phyloP scores from a whole-genome alignment of 2,113 vertebrate genomes.

The Mustela nigripes region DNA sequence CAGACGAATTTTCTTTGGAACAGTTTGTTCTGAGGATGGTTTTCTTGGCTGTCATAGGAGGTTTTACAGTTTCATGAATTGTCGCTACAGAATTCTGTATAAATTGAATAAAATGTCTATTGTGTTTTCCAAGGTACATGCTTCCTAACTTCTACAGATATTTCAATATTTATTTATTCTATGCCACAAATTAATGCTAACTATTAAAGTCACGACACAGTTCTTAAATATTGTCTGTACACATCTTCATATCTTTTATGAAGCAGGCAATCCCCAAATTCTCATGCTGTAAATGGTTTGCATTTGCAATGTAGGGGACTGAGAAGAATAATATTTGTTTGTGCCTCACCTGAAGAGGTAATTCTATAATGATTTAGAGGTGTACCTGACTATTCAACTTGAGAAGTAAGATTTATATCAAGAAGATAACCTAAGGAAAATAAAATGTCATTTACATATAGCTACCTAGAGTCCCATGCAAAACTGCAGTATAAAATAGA shows the following conservation, averaged over 20 bases:
- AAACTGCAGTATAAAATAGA: neutral
- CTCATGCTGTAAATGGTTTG: neutral
- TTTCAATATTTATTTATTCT: neutral
- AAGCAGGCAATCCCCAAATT: neutral
- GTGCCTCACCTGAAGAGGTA: neutral
- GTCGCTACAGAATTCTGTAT: neutral
- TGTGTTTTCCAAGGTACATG: slow-evolving; percentile 32
- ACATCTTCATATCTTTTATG: neutral
- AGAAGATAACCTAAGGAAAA: neutral
- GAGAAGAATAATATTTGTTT: neutral
- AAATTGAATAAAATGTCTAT: neutral
- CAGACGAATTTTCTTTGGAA: slow-evolving; percentile 1
- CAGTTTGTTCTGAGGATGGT: slow-evolving; percentile 57
- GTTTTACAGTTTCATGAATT: slow-evolving; percentile 57
- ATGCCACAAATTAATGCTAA: slow-evolving; percentile 54
- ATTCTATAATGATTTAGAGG: neutral
- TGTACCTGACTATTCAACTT: neutral
- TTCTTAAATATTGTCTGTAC: neutral
- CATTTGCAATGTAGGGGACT: fast-evolving
- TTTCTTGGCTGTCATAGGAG: slow-evolving; percentile 52
- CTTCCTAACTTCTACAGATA: neutral
- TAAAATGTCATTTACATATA: neutral
- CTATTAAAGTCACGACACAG: neutral
- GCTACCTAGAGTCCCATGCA: neutral
- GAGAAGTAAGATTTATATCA: neutral